Evolutionary conservation across 2,888 invertebrate genomes (phyloP).

Genomic region (Cryptocephalus moraei): DNA sequence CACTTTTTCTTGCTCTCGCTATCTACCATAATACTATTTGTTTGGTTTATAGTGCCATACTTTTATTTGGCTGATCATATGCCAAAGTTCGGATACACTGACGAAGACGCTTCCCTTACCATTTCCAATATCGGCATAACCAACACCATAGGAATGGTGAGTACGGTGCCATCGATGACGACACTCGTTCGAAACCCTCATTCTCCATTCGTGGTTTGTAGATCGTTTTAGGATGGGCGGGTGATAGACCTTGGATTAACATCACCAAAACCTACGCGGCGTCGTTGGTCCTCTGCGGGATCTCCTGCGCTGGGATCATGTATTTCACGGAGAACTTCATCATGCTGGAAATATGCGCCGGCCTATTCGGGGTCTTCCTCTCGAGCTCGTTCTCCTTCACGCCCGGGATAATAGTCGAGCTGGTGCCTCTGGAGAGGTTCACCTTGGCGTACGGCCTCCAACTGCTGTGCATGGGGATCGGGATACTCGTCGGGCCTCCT

Average conservation of each 20-base stretch:
- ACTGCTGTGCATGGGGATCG: constrained; percentile 83
- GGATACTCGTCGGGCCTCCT: constrained; percentile 86
- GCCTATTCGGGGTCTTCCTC: constrained; percentile 79
- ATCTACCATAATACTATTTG: constrained; percentile 80
- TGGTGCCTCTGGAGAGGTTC: constrained; percentile 84
- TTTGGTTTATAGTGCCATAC: constrained; percentile 93
- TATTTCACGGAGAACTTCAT: constrained; percentile 33
- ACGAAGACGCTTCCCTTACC: constrained; percentile 66
- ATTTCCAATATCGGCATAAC: constrained; percentile 81
- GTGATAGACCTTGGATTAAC: constrained; percentile 65
- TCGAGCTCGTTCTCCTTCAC: constrained; percentile 89
- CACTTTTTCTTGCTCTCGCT: constrained; percentile 74
- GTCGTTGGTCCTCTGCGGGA: constrained; percentile 61
- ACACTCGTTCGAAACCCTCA: not conserved
- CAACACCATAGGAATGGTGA: constrained; percentile 83
- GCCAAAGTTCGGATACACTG: constrained; percentile 53
- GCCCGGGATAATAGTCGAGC: constrained; percentile 78
- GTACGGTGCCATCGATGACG: constrained; percentile 18
- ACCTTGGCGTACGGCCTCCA: constrained; percentile 88
- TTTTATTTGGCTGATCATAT: constrained; percentile 85
- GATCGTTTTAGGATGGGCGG: constrained; percentile 80
- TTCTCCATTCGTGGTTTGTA: constrained; percentile 27
- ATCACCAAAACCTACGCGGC: constrained; percentile 73
- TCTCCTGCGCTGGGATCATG: constrained; percentile 51
- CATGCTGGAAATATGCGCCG: constrained; percentile 36